A percentile compares a stretch with the other conserved stretches of the same genome.
phyloP scores from a whole-genome alignment of 2,888 invertebrate species.

The Yponomeuta plumbellus region DNA sequence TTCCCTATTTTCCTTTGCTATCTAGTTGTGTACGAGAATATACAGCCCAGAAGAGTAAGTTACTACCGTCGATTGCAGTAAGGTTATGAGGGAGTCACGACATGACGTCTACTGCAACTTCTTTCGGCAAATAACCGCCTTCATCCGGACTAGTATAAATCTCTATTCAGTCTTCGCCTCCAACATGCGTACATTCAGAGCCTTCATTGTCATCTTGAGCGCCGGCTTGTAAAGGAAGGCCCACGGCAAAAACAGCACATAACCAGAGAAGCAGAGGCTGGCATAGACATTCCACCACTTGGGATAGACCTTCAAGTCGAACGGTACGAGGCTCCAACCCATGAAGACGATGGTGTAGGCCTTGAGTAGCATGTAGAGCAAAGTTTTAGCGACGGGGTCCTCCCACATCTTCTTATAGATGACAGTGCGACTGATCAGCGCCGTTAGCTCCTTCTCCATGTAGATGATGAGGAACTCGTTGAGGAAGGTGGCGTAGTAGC shows the following conservation, averaged over 20 bases:
- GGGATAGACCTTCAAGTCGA: constrained; percentile 81
- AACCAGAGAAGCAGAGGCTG: constrained; percentile 82
- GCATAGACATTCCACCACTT: constrained; percentile 81
- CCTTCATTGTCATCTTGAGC: constrained; percentile 29
- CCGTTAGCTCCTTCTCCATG: constrained; percentile 86
- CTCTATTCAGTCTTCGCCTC: not conserved
- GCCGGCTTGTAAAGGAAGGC: constrained; percentile 74
- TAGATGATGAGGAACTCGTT: constrained; percentile 93
- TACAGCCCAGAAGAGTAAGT: not conserved
- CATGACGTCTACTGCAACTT: not conserved
- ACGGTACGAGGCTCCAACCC: constrained; percentile 88
- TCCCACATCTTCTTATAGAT: constrained; percentile 63
- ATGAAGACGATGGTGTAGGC: constrained; percentile 87
- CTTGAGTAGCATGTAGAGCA: constrained; percentile 79
- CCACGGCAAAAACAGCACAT: constrained; percentile 81
- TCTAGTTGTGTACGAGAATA: not conserved
- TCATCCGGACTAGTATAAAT: not conserved
- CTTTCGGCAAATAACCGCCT: not conserved
- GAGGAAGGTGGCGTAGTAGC: constrained; percentile 95
- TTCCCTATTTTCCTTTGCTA: not conserved
- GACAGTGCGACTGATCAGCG: constrained; percentile 70
- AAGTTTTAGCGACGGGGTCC: constrained; percentile 46
- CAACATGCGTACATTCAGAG: not conserved
- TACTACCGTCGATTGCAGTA: not conserved
- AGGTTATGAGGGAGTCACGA: not conserved